Evolutionary conservation across 92 coral and sea anemone species (phyloP), one percentile per base, ranked within the genome.

Genomic region (Epizoanthus stellaris): DNA sequence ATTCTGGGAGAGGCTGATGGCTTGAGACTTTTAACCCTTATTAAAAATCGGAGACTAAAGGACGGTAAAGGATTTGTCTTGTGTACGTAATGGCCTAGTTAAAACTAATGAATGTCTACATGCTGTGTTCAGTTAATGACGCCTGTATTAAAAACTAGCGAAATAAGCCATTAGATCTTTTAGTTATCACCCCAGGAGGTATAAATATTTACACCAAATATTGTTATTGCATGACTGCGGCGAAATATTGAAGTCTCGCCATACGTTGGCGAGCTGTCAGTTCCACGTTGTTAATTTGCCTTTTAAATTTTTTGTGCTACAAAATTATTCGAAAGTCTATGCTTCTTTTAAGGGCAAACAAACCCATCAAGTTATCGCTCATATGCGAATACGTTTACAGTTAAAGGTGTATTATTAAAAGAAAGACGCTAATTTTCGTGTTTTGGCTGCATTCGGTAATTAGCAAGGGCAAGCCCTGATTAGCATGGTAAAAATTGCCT

Each of bases 141-240:
- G 83, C 71, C 23, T 62, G 58, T 42, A 64, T 79, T 79, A 40
- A 79, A 19, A n/a, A 79, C 83, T 79, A 62, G 72, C 72, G 65
- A 79, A 79, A 79, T 63, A 64, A 63, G 72, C 53, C 83, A 79
- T 79, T 62, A 79, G 83, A 21, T 62, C n/a, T 77, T 61, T 79
- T 42, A 42, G 45, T 56, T n/a, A 42, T 11, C 71, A 3, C 45
- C 72, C 6, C 60, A 79, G 70, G 83, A 63, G 61, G 83, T 62
- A 21, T 57, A 79, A 79, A 79, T 79, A 79, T 79, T 79, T 76
- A 79, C 58, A 79, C 61, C 83, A 79, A 62, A 62, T 79, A 64
- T 64, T 79, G 73, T 79, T 20, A 49, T 40, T 61, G 72, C 17
- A 23, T 49, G 14, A 79, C 5, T 40, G 72, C 70, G 71, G 19